Evolutionary conservation across 2,113 vertebrate genomes (phyloP).

Genomic region (zebrafish (Danio rerio)): GRCz12tu NC_133196.1:13221001-13221500

Average conservation of each 20-base stretch:
- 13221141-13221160: slow-evolving; percentile 98
- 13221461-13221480: slow-evolving; percentile 16
- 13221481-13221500: background rate
- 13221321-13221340: slow-evolving; percentile 98
- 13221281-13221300: slow-evolving; percentile 99
- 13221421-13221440: background rate
- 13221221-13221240: slow-evolving; percentile 11
- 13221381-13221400: background rate
- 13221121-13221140: slow-evolving; percentile 98
- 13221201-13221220: background rate
- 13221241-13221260: background rate
- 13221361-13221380: slow-evolving; percentile 71
- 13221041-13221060: background rate
- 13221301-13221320: slow-evolving; percentile 98
- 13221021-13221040: too few species aligned
- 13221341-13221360: slow-evolving; percentile 98
- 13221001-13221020: too few species aligned
- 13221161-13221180: slow-evolving; percentile 80
- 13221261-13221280: slow-evolving; percentile 86
- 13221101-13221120: slow-evolving; percentile 96
- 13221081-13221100: slow-evolving; percentile 98
- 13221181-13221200: background rate
- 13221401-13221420: background rate
- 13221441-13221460: slow-evolving; percentile 27
- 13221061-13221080: slow-evolving; percentile 97